A percentile compares a stretch with the other conserved stretches of the same genome.
phyloP scores from a whole-genome alignment of 2,888 invertebrate genomes.

The Melitaea athalia region DNA sequence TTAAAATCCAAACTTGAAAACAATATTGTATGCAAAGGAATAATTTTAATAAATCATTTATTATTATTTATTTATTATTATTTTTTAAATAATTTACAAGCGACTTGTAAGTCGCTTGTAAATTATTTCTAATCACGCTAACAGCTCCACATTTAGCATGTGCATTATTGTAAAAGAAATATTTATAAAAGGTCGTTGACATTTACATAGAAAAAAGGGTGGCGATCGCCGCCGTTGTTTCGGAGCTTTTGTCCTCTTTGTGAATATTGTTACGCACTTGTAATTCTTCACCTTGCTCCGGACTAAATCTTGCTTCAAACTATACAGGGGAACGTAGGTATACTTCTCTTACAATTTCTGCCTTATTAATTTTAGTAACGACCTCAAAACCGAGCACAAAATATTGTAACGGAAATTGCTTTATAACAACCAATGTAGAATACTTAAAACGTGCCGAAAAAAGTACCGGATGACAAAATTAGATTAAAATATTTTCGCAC shows the following conservation, averaged over 20 bases:
- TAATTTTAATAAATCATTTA: no score
- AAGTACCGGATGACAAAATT: background rate
- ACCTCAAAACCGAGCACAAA: background rate
- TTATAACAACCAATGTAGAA: background rate
- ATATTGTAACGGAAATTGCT: background rate
- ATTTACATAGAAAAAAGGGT: conserved; percentile 55
- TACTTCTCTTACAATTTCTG: background rate
- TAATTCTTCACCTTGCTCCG: conserved; percentile 60
- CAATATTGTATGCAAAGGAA: no score
- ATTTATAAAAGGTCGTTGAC: conserved; percentile 56
- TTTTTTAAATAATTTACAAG: no score
- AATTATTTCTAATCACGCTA: background rate
- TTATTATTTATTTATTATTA: no score
- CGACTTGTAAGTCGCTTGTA: no score
- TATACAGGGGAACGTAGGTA: conserved; percentile 49
- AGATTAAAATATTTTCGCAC: no score
- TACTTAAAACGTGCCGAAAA: background rate
- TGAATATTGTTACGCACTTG: conserved; percentile 71
- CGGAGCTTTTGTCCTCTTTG: conserved; percentile 59
- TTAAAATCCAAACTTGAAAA: no score
- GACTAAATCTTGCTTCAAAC: conserved; percentile 43
- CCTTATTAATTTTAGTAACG: background rate
- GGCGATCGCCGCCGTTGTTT: conserved; percentile 55
- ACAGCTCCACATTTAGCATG: background rate
- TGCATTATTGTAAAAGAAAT: conserved; percentile 11